Conservation (phyloP, 1,140 invertebrate species). For the Drosophila leontia region DNA sequence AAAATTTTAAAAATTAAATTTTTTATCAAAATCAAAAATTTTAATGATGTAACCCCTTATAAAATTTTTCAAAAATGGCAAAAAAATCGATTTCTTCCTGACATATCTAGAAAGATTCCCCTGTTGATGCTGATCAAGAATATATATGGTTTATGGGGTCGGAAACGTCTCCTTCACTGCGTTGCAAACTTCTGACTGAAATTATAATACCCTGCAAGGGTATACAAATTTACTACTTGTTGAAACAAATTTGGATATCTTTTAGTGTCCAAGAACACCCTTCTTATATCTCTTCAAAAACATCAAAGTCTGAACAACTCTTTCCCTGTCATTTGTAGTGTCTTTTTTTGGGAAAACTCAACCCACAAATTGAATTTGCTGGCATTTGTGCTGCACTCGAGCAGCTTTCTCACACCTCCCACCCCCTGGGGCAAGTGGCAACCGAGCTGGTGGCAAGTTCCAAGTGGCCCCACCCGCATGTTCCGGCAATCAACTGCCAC, state of each 20-base stretch:
- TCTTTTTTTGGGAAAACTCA: constrained; percentile 27
- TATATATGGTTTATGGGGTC: no score
- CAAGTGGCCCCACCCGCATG: constrained; percentile 56
- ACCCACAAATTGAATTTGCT: constrained; percentile 70
- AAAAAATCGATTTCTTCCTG: no score
- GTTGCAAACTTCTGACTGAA: no score
- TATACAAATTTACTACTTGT: not conserved
- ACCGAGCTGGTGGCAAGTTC: not conserved
- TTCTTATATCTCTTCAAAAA: not conserved
- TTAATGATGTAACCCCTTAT: no score
- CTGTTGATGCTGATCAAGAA: no score
- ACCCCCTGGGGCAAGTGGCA: not conserved
- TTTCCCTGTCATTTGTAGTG: constrained; percentile 17
- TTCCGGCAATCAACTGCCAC: constrained; percentile 76
- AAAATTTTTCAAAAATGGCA: no score
- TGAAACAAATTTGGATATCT: not conserved
- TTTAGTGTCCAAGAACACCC: not conserved
- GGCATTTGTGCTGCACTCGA: constrained; percentile 63
- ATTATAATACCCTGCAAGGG: no score
- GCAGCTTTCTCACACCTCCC: constrained; percentile 60
- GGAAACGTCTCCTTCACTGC: no score
- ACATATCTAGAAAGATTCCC: no score
- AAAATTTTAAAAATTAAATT: no score
- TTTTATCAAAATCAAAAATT: no score
- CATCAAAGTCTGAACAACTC: not conserved